Evolutionary conservation across 2,888 invertebrate species (phyloP), one percentile per base, ranked within the genome.

Genomic region (Leptarthrus brevirostris): DNA sequence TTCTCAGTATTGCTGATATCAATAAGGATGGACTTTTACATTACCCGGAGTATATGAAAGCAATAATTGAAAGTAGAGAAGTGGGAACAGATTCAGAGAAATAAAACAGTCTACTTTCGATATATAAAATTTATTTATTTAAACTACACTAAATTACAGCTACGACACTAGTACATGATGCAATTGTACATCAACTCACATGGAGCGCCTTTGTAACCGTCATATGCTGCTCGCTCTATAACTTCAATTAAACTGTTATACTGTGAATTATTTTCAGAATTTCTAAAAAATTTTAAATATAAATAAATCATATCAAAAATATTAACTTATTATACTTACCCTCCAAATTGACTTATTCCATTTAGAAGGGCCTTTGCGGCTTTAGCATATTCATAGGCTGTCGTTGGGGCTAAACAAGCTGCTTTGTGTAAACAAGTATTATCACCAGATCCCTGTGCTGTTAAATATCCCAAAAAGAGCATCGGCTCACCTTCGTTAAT

Each of bases 11-110:
- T 76, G 96, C 96, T 79, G 97, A 97, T 83, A 86, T 89, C 0
- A 91, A 97, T 82, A 89, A 91, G 44, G 96, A 97, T 81, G 97
- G 97, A 0, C 94, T 89, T 81, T 86, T 97, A 36, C 94, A 92
- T 75, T 97, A 96, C 82, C 87, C 92, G 0, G 97, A 97, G 82
- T 94, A 92, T 81, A 88, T 88, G 1, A 83, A 82, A 74, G 85
- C 85, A 12, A 78, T 80, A 3, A 73, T 75, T 53, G 77, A 78
- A 26, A 78, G 76, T 26, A 64, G 16, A 16, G 61, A 61, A 22
- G 20, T 61, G 20, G 52, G 18, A 52, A 4, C 30, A 14, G 26
- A 16, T 12, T 14, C 56, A 30, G 56, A 30, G 20, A 18, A 22
- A 52, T 22, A 20, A 18, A 16, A 14, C 16, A 52, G 5, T n/a